Evolutionary conservation across 2,888 invertebrate genomes (phyloP), one percentile per base, ranked within the genome.

Genomic region (Holacanthella duospinosa): DNA sequence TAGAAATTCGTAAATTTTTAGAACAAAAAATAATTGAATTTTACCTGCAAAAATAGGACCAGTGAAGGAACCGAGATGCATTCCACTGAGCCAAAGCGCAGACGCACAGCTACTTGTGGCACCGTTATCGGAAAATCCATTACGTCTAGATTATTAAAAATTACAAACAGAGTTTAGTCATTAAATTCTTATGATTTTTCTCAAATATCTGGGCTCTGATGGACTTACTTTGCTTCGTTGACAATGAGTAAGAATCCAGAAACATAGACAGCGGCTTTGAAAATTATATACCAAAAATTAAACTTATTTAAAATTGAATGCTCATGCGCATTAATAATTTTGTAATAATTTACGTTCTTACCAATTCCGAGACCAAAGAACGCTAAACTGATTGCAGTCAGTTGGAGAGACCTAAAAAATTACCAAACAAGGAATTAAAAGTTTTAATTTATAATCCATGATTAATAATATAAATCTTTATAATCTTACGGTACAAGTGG

Each of bases 41-140:
- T n/a, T n/a, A 43, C 66, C 76, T 53, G 57, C 77, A 3, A 82
- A 82, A 26, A 43, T 60, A 63, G 77, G 78, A 61, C 29, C 58
- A 24, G 60, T 68, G 25, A 48, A 48, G 4, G 19, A 9, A 4
- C 48, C 48, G 16, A 48, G 21, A 21, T 48, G 48, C 48, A 48
- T 48, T 48, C 48, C 48, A 21, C 48, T 48, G 4, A 48, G 21
- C 48, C 48, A 48, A 21, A 48, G 4, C 4, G 48, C 48, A 21
- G 48, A 48, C 6, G n/a, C 48, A 16, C 4, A 4, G 21, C 48
- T 21, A n/a, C 19, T n/a, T 21, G n/a, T 9, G 4, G 21, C n/a
- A 48, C 12, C n/a, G 12, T 9, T 48, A 16, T 48, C 48, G 12
- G 4, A 21, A 48, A 48, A 48, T 4, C 21, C 48, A 16, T 48